These are phyloP conservation scores for Rhimphoctona megacephalus DNA, from an alignment of 2,888 invertebrate species.

Conservation along the genomic window DNA sequence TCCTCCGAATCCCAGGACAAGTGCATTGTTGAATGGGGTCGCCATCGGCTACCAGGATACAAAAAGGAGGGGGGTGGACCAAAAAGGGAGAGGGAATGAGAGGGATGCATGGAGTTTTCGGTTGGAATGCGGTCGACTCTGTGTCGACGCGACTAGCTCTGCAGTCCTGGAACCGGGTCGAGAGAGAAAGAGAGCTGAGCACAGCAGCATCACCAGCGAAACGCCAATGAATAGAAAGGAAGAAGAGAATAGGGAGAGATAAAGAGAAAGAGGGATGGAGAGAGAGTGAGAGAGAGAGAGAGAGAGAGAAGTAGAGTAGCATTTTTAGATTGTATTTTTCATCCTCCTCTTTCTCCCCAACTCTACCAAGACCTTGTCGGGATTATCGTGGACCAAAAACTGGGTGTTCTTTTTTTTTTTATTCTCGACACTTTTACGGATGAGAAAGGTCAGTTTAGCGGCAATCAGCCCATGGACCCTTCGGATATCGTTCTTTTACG, in stretches of 20 bases:
- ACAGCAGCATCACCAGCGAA: slow-evolving; percentile 55
- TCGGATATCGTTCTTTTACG: slow-evolving; percentile 12
- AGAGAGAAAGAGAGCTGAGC: slow-evolving; percentile 53
- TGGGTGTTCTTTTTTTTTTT: slow-evolving; percentile 8
- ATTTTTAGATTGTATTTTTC: slow-evolving; percentile 35
- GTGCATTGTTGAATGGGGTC: slow-evolving; percentile 66
- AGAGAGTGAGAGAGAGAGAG: neutral
- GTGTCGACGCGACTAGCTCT: slow-evolving; percentile 60
- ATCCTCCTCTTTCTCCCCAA: slow-evolving; percentile 2
- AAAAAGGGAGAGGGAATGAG: slow-evolving; percentile 14
- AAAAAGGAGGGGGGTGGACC: slow-evolving; percentile 13
- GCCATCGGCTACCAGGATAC: slow-evolving; percentile 43
- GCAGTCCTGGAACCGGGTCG: slow-evolving; percentile 64
- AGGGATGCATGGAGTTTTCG: slow-evolving; percentile 58
- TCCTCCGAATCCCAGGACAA: slow-evolving; percentile 41
- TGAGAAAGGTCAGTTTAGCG: slow-evolving; percentile 10
- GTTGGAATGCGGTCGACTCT: slow-evolving; percentile 67
- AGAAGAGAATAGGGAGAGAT: neutral
- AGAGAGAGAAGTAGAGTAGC: neutral
- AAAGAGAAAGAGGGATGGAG: neutral
- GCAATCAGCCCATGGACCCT: slow-evolving; percentile 27
- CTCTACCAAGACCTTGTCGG: slow-evolving; percentile 1
- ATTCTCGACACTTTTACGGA: neutral
- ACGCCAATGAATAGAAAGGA: slow-evolving; percentile 63
- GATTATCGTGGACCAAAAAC: slow-evolving; percentile 37